These are phyloP conservation scores for Corythucha ciliata DNA, from an alignment of 2,888 invertebrate species.

Conservation along the genomic window DNA sequence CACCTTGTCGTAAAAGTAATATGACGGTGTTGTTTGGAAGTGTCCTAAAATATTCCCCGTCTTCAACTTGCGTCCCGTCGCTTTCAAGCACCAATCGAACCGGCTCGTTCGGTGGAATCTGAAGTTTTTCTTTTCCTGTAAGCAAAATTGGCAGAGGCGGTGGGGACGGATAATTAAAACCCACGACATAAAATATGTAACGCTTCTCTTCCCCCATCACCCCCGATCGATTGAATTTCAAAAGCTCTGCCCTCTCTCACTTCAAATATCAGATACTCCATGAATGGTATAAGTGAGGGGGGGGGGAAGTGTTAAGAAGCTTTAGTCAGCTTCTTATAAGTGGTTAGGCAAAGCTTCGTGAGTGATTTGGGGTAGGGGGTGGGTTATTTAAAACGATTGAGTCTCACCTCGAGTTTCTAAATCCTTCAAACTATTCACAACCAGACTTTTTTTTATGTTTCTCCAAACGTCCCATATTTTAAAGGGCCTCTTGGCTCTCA, in stretches of 20 bases:
- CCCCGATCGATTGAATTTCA: too few relatives aligned
- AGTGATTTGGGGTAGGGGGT: too few relatives aligned
- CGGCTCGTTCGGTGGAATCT: slow-evolving; percentile 74
- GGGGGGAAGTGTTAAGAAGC: too few relatives aligned
- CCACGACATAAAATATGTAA: too few relatives aligned
- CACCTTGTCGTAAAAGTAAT: slow-evolving; percentile 76
- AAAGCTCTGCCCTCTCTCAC: too few relatives aligned
- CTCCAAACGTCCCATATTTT: slow-evolving; percentile 95
- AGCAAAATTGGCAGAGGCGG: too few relatives aligned
- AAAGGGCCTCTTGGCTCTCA: slow-evolving; percentile 92
- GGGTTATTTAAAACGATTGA: slow-evolving; percentile 1
- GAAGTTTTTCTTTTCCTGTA: slow-evolving; percentile 79
- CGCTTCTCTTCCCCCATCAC: too few relatives aligned
- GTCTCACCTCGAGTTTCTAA: slow-evolving; percentile 57
- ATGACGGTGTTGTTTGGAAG: slow-evolving; percentile 84
- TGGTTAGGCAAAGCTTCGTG: too few relatives aligned
- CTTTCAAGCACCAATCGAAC: slow-evolving; percentile 85
- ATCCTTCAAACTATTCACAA: slow-evolving; percentile 85
- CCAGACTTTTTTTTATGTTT: slow-evolving; percentile 85
- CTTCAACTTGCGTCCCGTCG: slow-evolving; percentile 94
- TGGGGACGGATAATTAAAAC: too few relatives aligned
- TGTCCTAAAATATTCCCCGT: slow-evolving; percentile 92
- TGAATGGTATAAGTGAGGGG: too few relatives aligned
- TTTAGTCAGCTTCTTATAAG: too few relatives aligned
- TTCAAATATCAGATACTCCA: too few relatives aligned